Conservation (phyloP, 1,140 invertebrate species). For the Andrena cerasifolii region DNA sequence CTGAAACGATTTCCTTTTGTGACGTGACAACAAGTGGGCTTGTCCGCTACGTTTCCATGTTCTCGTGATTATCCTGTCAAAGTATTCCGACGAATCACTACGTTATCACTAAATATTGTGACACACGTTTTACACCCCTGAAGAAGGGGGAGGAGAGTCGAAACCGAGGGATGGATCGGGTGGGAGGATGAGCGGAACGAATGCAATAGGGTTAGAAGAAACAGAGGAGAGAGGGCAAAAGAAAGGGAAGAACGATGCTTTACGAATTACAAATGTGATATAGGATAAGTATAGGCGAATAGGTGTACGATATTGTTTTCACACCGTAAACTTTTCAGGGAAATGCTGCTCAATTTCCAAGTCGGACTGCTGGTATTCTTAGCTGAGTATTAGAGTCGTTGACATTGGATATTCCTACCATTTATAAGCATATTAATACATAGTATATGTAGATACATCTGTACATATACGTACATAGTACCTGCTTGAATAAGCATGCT, state of each 20-base stretch:
- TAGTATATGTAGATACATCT: not conserved
- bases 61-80: conserved; percentile 18
- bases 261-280: conserved; percentile 46
- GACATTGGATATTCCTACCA: not conserved
- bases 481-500: too few species aligned
- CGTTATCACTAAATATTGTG: not conserved
- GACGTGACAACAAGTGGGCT: conserved; percentile 2
- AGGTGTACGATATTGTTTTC: not conserved
- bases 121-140: not conserved
- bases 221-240: not conserved
- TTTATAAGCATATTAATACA: conserved; percentile 13
- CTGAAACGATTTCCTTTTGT: not conserved
- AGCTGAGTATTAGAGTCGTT: not conserved
- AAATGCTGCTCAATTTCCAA: conserved; percentile 29
- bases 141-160: not conserved
- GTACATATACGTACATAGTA: not conserved
- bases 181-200: too few species aligned
- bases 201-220: not conserved
- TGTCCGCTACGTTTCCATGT: conserved; percentile 8
- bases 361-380: not conserved
- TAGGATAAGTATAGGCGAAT: conserved; percentile 30
- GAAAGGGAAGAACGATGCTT: not conserved
- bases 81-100: not conserved
- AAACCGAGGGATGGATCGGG: too few species aligned
- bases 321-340: conserved; percentile 26